phyloP scores from a whole-genome alignment of 2,888 invertebrate genomes.

The Esperia sulphurella region DNA sequence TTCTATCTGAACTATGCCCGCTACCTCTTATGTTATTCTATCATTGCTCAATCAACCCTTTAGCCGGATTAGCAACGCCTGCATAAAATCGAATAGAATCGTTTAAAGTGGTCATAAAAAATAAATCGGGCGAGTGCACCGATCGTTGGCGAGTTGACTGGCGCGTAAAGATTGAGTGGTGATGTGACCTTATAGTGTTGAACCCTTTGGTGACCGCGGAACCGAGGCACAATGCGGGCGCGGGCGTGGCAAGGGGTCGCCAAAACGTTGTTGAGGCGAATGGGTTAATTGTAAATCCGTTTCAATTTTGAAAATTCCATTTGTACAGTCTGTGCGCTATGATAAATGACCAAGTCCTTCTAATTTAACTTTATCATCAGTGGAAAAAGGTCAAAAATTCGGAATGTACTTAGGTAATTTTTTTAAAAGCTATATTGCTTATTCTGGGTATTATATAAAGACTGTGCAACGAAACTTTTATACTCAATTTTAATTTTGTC shows the following conservation, averaged over 20 bases:
- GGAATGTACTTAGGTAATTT: too few species aligned
- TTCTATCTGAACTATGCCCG: background rate
- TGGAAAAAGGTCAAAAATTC: too few species aligned
- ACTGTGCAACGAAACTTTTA: too few species aligned
- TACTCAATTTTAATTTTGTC: too few species aligned
- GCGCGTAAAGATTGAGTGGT: constrained; percentile 50
- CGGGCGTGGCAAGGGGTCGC: background rate
- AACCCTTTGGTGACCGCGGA: constrained; percentile 20
- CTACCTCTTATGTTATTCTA: background rate
- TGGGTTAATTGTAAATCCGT: too few species aligned
- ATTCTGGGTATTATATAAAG: too few species aligned
- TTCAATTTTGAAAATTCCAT: too few species aligned
- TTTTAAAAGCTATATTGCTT: too few species aligned
- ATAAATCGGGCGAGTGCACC: constrained; percentile 52
- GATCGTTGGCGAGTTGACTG: constrained; percentile 17
- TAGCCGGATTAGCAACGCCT: constrained; percentile 58
- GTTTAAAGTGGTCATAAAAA: constrained; percentile 53
- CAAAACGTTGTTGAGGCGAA: background rate
- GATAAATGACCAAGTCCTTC: too few species aligned
- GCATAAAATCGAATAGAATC: constrained; percentile 41
- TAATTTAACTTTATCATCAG: too few species aligned
- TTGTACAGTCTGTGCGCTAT: too few species aligned
- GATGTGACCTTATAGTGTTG: constrained; percentile 22
- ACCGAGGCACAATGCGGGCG: background rate
- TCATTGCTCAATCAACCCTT: constrained; percentile 15